These are phyloP conservation scores for Operophtera brumata DNA, from an alignment of 2,888 invertebrate genomes.

Conservation along the genomic window DNA sequence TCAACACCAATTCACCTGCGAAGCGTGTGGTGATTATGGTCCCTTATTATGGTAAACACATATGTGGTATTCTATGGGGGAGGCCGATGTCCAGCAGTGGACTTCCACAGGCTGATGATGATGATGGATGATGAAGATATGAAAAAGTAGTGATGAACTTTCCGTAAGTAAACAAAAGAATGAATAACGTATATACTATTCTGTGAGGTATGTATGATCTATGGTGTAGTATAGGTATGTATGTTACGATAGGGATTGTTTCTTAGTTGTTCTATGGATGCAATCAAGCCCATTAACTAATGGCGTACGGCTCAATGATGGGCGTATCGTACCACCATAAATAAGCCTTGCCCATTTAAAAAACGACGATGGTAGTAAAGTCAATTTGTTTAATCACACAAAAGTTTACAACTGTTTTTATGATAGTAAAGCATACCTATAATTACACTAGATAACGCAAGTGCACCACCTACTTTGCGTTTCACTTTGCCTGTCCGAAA, in stretches of 20 bases:
- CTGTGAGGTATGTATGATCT: neutral
- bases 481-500: too few species aligned
- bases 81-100: too few species aligned
- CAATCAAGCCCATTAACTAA: slow-evolving; percentile 56
- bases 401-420: neutral
- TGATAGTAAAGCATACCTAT: too few species aligned
- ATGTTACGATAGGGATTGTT: slow-evolving; percentile 3
- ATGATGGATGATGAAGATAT: neutral
- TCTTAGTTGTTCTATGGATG: slow-evolving; percentile 29
- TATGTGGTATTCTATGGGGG: too few species aligned
- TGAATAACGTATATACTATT: neutral
- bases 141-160: neutral
- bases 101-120: too few species aligned
- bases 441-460: too few species aligned
- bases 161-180: neutral
- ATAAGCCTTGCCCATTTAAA: slow-evolving; percentile 9
- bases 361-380: slow-evolving; percentile 3
- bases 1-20: too few species aligned
- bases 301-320: slow-evolving; percentile 25
- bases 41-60: too few species aligned
- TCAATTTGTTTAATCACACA: neutral
- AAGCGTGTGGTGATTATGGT: too few species aligned
- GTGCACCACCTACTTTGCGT: too few species aligned
- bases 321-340: slow-evolving; percentile 6
- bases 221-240: neutral